Base-by-base conservation (phyloP, 2,113 vertebrate genomes). In the Malurus alboscapulatus region DNA sequence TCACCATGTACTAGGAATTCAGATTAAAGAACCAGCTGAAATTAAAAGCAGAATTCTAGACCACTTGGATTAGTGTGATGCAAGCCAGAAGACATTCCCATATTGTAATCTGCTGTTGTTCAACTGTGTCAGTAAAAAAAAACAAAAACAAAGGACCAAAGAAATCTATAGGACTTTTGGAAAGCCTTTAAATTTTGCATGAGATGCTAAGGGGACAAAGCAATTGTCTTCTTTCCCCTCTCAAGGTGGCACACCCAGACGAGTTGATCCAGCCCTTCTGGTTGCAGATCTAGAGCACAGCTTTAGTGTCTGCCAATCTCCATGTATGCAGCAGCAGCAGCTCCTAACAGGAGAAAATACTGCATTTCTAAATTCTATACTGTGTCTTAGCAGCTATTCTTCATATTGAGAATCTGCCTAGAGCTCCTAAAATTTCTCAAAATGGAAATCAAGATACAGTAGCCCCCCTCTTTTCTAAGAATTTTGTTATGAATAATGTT, bases 31-130 rank as follows among this genome's bases (percentile, higher is more conserved):
- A 75, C 0, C 3, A 87, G 25, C 4, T 85, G 45, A 85, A 83
- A 85, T 61, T 83, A 76, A 93, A 94, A 76, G 15, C 22, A 76
- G 62, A 84, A 62, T 85, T 92, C 32, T 61, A 83, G 75, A 93
- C n/a, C 32, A 18, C 22, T 75, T 2, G 3, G 66, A 57, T 38
- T 79, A 69, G n/a, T 62, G 58, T 85, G 58, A 68, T 62, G 29
- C 16, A 88, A 40, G n/a, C 58, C 29, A 57, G n/a, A 92, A 87
- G 21, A 42, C 5, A 20, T 26, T 42, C n/a, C 12, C 4, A 0
- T 55, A 59, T 65, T 67, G 8, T 63, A 15, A 61, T 79, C 58
- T 84, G 38, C 24, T 69, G 3, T 32, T 29, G 2, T 32, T 87
- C 24, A 95, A 32, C 3, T 17, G 1, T 44, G 8, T 68, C 27